Evolutionary conservation across 2,113 vertebrate species (phyloP), one percentile per base, ranked within the genome.

Genomic region (Scomber scombrus): DNA sequence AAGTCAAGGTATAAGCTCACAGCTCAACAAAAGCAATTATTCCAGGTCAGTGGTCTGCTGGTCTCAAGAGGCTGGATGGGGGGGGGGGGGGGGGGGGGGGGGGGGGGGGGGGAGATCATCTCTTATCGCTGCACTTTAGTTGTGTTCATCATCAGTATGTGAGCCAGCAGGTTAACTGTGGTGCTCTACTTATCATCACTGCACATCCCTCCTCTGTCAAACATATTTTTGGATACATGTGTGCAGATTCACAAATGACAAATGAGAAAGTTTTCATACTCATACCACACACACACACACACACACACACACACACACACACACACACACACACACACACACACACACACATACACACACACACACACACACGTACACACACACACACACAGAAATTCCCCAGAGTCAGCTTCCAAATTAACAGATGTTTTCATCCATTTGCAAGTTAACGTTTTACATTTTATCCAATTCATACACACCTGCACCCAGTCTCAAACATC

Each of bases 21-120:
- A 43, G 75, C 75, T 70, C 71, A 62, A 81, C 75, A 82, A 82
- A 89, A 85, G 80, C 86, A 85, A 87, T 91, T 88, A 85, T 85
- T 88, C 72, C 86, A 68, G 84, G 71, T 90, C 71, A 87, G 75
- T 63, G 80, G n/a, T 69, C 64, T 40, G 19, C 50, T 75, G 51
- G 66, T 63, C 71, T 63, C 43, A 21, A 52, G 10, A 11, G 65
- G 45, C 56, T 18, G 40, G 43, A 10, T 18, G 7, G 34, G 34
- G 7, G 16, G 26, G 73, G 54, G 23, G 16, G 29, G 23, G 23
- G 23, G 23, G 23, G 23, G 23, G 23, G 7, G 34, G 34, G 34
- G n/a, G 26, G 73, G 54, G 23, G n/a, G 29, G n/a, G 26, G 73
- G 54, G 23, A 16, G 29, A 15, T 56, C 58, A 31, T 50, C 19